Evolutionary conservation across 2,113 vertebrate genomes (phyloP).

Genomic region (Tenrec ecaudatus): DNA sequence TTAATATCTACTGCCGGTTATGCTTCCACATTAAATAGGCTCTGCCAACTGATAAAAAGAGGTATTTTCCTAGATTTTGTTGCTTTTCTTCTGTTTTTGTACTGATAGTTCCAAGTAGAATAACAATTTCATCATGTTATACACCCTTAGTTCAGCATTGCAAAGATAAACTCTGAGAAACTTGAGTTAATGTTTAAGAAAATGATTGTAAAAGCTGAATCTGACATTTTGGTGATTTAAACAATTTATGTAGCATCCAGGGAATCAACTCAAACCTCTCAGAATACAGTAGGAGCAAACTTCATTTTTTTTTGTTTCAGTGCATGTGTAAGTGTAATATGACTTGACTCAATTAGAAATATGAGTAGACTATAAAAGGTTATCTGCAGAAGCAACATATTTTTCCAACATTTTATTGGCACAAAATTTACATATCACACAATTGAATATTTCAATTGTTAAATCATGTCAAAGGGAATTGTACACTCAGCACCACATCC

Average conservation of each 20-base stretch:
- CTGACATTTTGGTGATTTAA: not conserved
- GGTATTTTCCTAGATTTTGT: not conserved
- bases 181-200: not conserved
- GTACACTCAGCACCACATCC: too few relatives aligned
- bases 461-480: too few relatives aligned
- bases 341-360: not conserved
- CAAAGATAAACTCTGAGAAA: not conserved
- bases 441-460: too few relatives aligned
- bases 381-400: not conserved
- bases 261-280: not conserved
- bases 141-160: not conserved
- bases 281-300: rapidly evolving
- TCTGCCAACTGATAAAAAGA: not conserved
- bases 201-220: not conserved
- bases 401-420: too few relatives aligned
- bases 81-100: not conserved
- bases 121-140: not conserved
- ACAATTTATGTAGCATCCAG: not conserved
- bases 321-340: not conserved
- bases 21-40: not conserved
- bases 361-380: not conserved
- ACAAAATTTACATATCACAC: too few relatives aligned
- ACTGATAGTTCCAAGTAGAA: not conserved
- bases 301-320: not conserved
- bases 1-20: not conserved